phyloP scores from a whole-genome alignment of 2,113 vertebrate genomes.

The Chionodraco myersi region DNA sequence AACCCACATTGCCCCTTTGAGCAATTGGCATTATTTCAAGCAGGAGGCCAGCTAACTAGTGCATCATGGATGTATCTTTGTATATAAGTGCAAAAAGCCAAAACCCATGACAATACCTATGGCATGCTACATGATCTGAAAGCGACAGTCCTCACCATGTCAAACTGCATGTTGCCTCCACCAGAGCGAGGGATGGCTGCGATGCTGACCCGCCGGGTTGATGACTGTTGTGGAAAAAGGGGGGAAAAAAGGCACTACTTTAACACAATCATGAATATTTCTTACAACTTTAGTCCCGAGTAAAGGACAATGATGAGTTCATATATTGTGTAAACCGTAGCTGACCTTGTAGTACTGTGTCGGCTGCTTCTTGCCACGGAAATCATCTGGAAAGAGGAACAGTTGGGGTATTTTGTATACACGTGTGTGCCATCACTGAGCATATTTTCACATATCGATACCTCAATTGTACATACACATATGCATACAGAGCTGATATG shows the following conservation, averaged over 20 bases:
- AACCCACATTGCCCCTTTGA: neutral
- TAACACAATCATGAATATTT: neutral
- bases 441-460: no score
- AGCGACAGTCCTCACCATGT: conserved; percentile 69
- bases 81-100: neutral
- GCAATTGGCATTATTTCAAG: neutral
- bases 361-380: conserved; percentile 87
- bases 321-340: neutral
- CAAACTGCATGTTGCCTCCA: conserved; percentile 77
- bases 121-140: neutral
- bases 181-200: conserved; percentile 86
- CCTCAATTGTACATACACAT: neutral
- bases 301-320: neutral
- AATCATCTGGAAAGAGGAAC: conserved; percentile 84
- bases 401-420: neutral
- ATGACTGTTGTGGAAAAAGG: conserved; percentile 59
- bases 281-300: neutral
- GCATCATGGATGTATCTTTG: neutral
- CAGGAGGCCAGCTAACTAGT: neutral
- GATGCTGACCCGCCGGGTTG: conserved; percentile 90
- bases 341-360: conserved; percentile 81
- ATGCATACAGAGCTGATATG: neutral
- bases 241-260: neutral
- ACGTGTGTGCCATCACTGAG: neutral
- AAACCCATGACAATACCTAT: neutral